Conservation (phyloP, 2,113 vertebrate species). For the Periophthalmodon schlosseri region DNA sequence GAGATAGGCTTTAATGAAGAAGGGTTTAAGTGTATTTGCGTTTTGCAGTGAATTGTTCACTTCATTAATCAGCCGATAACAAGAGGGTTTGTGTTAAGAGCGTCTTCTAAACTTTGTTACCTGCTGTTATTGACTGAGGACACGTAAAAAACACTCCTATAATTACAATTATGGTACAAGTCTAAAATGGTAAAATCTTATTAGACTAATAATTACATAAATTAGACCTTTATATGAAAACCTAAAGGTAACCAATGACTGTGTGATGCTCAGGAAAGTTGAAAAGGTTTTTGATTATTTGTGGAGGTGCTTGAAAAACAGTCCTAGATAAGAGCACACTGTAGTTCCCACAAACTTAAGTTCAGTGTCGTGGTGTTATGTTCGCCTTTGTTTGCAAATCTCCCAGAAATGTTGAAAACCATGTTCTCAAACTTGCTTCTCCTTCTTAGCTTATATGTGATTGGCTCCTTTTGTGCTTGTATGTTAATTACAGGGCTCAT, state of each 20-base stretch:
- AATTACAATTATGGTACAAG: no score
- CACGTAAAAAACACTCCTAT: no score
- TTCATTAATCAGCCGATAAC: slow-evolving; percentile 42
- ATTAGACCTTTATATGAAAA: background rate
- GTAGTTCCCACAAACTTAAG: background rate
- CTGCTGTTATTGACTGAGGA: background rate
- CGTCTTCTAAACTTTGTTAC: background rate
- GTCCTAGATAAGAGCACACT: background rate
- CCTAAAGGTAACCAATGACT: background rate
- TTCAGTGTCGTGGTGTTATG: background rate
- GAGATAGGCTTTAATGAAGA: slow-evolving; percentile 50
- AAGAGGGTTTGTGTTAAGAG: background rate
- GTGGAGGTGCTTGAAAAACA: background rate
- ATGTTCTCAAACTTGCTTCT: background rate
- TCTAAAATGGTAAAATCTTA: no score
- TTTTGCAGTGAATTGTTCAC: slow-evolving; percentile 37
- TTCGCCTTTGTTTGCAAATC: background rate
- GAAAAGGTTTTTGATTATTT: background rate
- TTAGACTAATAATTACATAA: background rate
- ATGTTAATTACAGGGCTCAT: background rate
- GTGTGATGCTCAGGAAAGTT: background rate
- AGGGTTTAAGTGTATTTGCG: slow-evolving; percentile 31
- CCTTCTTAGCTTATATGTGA: background rate
- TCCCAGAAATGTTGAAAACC: background rate
- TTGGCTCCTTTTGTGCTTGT: slow-evolving; percentile 10